phyloP scores from a whole-genome alignment of 2,113 vertebrate species.

The Terrapene triunguis region DNA sequence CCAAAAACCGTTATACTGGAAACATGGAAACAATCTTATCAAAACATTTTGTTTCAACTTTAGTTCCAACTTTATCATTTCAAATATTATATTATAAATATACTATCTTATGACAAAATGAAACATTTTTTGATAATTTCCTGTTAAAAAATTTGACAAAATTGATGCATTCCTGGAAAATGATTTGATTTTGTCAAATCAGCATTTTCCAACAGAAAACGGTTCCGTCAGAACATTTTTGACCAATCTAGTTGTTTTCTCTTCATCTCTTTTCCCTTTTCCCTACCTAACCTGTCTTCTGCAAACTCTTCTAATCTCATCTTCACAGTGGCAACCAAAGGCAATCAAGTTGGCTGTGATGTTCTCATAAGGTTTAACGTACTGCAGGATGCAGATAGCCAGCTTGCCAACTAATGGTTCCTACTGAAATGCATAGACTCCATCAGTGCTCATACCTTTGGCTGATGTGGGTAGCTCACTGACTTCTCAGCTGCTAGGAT shows the following conservation, averaged over 20 bases:
- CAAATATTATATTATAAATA: background rate
- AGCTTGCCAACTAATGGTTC: background rate
- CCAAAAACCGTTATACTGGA: background rate
- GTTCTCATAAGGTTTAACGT: background rate
- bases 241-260: background rate
- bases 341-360: background rate
- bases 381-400: rapidly evolving
- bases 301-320: background rate
- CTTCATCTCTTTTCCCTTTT: background rate
- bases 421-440: background rate
- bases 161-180: background rate
- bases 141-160: background rate
- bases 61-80: background rate
- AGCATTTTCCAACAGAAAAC: background rate
- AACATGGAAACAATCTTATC: background rate
- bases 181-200: background rate
- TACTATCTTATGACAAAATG: background rate
- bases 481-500: background rate
- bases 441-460: background rate
- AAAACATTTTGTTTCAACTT: background rate
- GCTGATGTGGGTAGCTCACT: background rate
- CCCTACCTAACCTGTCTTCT: background rate
- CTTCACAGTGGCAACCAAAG: background rate
- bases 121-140: background rate
- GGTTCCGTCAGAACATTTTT: background rate